Evolutionary conservation across 2,797 vertebrate species (phyloP).

Genomic region (Halcyon leucocephala): DNA sequence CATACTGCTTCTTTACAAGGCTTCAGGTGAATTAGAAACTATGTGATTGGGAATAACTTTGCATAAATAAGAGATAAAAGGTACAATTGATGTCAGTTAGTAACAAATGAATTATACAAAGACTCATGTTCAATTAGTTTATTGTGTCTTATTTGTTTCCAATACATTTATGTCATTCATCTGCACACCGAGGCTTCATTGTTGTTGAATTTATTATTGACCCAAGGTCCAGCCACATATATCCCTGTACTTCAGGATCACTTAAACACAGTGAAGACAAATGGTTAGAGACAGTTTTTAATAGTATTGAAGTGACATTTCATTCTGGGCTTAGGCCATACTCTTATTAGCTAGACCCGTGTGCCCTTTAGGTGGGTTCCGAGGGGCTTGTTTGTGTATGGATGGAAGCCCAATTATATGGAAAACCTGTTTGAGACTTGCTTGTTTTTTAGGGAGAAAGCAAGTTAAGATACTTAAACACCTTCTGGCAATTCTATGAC

Average conservation of each 20-base stretch:
- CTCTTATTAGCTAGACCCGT: background rate
- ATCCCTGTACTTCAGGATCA: background rate
- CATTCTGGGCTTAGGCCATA: background rate
- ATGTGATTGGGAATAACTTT: background rate
- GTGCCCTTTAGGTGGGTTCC: background rate
- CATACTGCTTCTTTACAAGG: background rate
- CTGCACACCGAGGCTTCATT: background rate
- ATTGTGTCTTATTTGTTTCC: slow-evolving; percentile 19
- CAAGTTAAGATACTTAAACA: background rate
- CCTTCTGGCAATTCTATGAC: background rate
- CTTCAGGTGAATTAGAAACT: background rate
- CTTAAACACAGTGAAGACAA: background rate
- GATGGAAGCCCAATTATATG: background rate
- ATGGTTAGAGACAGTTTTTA: background rate
- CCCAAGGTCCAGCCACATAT: background rate
- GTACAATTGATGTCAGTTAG: slow-evolving; percentile 10
- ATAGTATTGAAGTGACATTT: background rate
- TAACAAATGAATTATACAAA: slow-evolving; percentile 2
- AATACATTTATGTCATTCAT: background rate
- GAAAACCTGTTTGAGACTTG: background rate
- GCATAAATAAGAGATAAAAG: background rate
- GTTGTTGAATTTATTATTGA: background rate
- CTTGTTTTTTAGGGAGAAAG: background rate
- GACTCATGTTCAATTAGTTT: slow-evolving; percentile 14
- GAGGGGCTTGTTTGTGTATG: background rate